A percentile compares a stretch with the other conserved stretches of the same genome.
Evolutionary conservation across 2,888 invertebrate genomes (phyloP).

Genomic region (Lithophane semibrunnea): DNA sequence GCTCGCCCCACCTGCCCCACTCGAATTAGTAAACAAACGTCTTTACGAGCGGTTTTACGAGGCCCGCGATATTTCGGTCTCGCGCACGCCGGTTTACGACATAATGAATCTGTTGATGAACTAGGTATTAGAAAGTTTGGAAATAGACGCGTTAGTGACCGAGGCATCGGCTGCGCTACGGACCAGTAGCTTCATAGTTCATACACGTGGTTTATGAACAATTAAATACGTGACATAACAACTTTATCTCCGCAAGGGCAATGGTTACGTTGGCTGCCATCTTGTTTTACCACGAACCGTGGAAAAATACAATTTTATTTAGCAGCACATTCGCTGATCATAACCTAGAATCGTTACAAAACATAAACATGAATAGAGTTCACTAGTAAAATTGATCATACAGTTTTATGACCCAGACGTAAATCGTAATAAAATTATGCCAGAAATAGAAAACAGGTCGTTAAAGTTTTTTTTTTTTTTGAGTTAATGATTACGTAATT

Average conservation of each 20-base stretch:
- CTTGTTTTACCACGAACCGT: slow-evolving; percentile 5
- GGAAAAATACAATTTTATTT: slow-evolving; percentile 41
- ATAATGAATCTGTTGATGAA: slow-evolving; percentile 91
- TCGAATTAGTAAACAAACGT: slow-evolving; percentile 91
- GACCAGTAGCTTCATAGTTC: slow-evolving; percentile 37
- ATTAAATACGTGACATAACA: slow-evolving; percentile 64
- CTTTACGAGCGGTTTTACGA: slow-evolving; percentile 90
- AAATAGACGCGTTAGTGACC: slow-evolving; percentile 88
- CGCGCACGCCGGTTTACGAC: slow-evolving; percentile 89
- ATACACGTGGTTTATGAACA: slow-evolving; percentile 67
- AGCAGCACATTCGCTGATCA: slow-evolving; percentile 32
- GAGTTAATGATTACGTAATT: slow-evolving; percentile 30
- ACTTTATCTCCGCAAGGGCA: slow-evolving; percentile 36
- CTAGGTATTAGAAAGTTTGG: slow-evolving; percentile 90
- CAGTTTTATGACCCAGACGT: slow-evolving; percentile 46
- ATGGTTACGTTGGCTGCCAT: slow-evolving; percentile 5
- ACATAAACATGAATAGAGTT: slow-evolving; percentile 38
- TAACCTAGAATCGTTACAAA: slow-evolving; percentile 48
- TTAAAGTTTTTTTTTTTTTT: slow-evolving; percentile 25
- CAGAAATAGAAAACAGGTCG: slow-evolving; percentile 46
- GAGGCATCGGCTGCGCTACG: slow-evolving; percentile 70
- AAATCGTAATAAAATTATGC: slow-evolving; percentile 51
- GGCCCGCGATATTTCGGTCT: slow-evolving; percentile 90
- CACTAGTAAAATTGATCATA: slow-evolving; percentile 51
- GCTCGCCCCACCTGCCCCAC: slow-evolving; percentile 88